A percentile compares a stretch with the other conserved stretches of the same genome.
phyloP scores from a whole-genome alignment of 1,140 invertebrate genomes.

The Eueides isabella region DNA sequence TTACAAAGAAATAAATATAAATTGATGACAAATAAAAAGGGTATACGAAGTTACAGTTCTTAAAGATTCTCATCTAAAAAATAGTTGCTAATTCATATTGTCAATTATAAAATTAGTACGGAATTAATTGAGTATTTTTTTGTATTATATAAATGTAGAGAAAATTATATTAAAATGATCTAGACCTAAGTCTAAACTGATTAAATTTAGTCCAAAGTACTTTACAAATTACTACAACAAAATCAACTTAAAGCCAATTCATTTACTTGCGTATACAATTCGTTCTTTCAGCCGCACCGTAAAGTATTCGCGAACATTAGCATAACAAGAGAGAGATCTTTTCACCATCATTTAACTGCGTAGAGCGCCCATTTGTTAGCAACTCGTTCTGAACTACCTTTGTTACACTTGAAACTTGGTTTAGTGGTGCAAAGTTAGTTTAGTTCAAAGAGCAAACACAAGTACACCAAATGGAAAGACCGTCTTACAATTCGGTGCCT shows the following conservation, averaged over 20 bases:
- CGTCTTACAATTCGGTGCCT: background rate
- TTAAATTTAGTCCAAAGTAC: too few species aligned
- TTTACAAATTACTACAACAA: too few species aligned
- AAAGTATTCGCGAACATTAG: slow-evolving; percentile 23
- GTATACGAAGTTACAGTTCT: too few species aligned
- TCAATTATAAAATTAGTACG: too few species aligned
- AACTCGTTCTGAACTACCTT: slow-evolving; percentile 38
- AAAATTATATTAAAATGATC: too few species aligned
- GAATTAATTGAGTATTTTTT: too few species aligned
- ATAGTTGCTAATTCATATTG: too few species aligned
- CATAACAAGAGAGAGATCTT: slow-evolving; percentile 39
- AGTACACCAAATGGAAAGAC: background rate
- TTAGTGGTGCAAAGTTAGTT: slow-evolving; percentile 39
- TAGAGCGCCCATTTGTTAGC: slow-evolving; percentile 33
- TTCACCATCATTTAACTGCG: slow-evolving; percentile 40
- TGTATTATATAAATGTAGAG: too few species aligned
- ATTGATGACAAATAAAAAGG: too few species aligned
- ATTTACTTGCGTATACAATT: background rate
- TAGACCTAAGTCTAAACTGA: too few species aligned
- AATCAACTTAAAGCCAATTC: background rate
- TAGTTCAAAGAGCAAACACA: slow-evolving; percentile 29
- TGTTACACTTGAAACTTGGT: slow-evolving; percentile 34
- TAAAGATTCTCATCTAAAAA: too few species aligned
- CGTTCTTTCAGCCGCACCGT: background rate
- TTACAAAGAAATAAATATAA: too few species aligned